Evolutionary conservation across 2,888 invertebrate species (phyloP).

Genomic region (Cataglyphis albicans): DNA sequence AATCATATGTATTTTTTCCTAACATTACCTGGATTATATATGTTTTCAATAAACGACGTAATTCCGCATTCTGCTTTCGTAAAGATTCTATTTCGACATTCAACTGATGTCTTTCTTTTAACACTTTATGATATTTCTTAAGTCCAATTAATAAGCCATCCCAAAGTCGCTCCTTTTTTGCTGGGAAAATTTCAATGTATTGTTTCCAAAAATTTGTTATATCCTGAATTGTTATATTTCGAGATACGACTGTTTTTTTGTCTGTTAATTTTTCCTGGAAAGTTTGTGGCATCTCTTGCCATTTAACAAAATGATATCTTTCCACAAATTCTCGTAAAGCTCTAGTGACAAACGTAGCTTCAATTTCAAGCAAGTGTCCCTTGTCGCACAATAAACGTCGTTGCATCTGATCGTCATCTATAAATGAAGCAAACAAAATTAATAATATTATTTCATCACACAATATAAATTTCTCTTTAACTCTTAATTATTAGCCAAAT

Average conservation of each 20-base stretch:
- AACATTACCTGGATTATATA: slow-evolving; percentile 85
- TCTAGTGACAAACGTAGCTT: slow-evolving; percentile 89
- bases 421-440: slow-evolving; percentile 10
- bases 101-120: slow-evolving; percentile 90
- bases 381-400: slow-evolving; percentile 76
- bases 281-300: slow-evolving; percentile 69
- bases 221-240: slow-evolving; percentile 87
- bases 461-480: not conserved
- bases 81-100: slow-evolving; percentile 89
- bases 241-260: slow-evolving; percentile 87
- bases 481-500: slow-evolving; percentile 8
- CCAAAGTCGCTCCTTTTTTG: slow-evolving; percentile 90
- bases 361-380: slow-evolving; percentile 90
- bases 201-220: slow-evolving; percentile 90
- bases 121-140: slow-evolving; percentile 89
- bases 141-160: slow-evolving; percentile 89
- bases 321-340: slow-evolving; percentile 89
- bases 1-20: slow-evolving; percentile 17
- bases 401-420: slow-evolving; percentile 50
- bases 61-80: slow-evolving; percentile 90
- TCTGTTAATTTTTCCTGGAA: slow-evolving; percentile 83
- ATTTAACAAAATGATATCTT: slow-evolving; percentile 82
- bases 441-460: slow-evolving; percentile 9
- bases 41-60: slow-evolving; percentile 90
- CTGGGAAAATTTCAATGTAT: slow-evolving; percentile 88